Evolutionary conservation across 2,888 invertebrate species (phyloP).

Genomic region (Carcina quercana): DNA sequence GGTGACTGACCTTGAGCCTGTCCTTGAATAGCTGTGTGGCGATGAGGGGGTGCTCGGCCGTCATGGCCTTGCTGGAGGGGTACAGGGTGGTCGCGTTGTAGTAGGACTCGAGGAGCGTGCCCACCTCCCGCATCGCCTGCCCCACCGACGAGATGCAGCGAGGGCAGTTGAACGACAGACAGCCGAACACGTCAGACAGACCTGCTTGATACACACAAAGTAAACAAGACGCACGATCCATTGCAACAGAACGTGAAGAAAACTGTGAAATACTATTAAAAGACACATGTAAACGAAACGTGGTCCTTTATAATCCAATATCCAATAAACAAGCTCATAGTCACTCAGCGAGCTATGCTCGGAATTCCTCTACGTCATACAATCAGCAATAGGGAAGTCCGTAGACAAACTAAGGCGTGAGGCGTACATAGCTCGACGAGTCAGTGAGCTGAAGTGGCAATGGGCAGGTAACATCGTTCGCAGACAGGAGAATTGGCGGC

Average conservation of each 20-base stretch:
- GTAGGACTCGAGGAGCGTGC: slow-evolving; percentile 80
- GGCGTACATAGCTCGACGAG: too few species aligned
- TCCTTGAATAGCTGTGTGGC: slow-evolving; percentile 77
- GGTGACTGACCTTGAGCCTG: slow-evolving; percentile 79
- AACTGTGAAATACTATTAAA: slow-evolving; percentile 5
- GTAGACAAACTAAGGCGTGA: too few species aligned
- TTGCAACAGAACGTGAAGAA: too few species aligned
- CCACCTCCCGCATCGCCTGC: slow-evolving; percentile 83
- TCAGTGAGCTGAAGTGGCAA: too few species aligned
- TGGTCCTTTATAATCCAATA: too few species aligned
- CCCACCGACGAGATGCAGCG: slow-evolving; percentile 82
- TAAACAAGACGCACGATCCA: background rate
- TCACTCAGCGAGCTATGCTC: too few species aligned
- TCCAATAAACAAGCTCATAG: too few species aligned
- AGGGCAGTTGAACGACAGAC: slow-evolving; percentile 82
- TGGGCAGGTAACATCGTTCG: too few species aligned
- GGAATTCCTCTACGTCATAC: too few species aligned
- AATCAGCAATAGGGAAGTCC: too few species aligned
- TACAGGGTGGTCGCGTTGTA: slow-evolving; percentile 87
- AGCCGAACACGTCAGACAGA: slow-evolving; percentile 54
- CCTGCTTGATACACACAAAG: background rate
- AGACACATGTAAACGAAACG: background rate
- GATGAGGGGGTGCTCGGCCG: slow-evolving; percentile 80
- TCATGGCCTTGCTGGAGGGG: slow-evolving; percentile 88
- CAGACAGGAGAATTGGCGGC: too few species aligned